Evolutionary conservation across 2,888 invertebrate genomes (phyloP).

Genomic region (Melolontha melolontha): DNA sequence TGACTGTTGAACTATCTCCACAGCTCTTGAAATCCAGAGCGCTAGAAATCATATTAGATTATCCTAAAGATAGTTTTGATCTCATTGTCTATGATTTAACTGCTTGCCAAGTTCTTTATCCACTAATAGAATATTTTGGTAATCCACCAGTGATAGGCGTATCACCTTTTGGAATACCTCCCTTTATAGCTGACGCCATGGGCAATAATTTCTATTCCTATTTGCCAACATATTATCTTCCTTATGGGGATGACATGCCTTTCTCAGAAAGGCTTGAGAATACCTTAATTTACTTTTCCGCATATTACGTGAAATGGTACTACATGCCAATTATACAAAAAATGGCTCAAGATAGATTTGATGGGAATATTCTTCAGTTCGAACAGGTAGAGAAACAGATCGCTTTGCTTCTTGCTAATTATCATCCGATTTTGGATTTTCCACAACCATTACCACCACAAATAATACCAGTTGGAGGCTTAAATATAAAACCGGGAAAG

Average conservation of each 20-base stretch:
- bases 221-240: constrained; percentile 49
- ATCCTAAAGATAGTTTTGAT: constrained; percentile 50
- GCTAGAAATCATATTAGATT: constrained; percentile 44
- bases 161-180: constrained; percentile 45
- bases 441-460: constrained; percentile 58
- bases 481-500: constrained; percentile 55
- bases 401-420: constrained; percentile 56
- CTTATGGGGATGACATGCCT: constrained; percentile 49
- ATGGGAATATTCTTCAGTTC: constrained; percentile 49
- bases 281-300: constrained; percentile 20
- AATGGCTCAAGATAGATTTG: constrained; percentile 50
- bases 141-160: constrained; percentile 47
- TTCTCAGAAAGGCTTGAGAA: constrained; percentile 52
- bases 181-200: constrained; percentile 35
- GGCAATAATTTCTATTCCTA: constrained; percentile 50
- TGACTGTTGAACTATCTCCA: constrained; percentile 25
- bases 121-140: constrained; percentile 47
- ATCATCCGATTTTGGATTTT: constrained; percentile 54
- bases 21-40: constrained; percentile 43
- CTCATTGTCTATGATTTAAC: constrained; percentile 48
- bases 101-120: constrained; percentile 45
- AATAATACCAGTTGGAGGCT: constrained; percentile 60
- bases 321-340: constrained; percentile 42
- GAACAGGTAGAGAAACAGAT: constrained; percentile 52
- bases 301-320: constrained; percentile 30